Evolutionary conservation across 2,888 invertebrate species (phyloP).

Genomic region (Thelaira solivaga): DNA sequence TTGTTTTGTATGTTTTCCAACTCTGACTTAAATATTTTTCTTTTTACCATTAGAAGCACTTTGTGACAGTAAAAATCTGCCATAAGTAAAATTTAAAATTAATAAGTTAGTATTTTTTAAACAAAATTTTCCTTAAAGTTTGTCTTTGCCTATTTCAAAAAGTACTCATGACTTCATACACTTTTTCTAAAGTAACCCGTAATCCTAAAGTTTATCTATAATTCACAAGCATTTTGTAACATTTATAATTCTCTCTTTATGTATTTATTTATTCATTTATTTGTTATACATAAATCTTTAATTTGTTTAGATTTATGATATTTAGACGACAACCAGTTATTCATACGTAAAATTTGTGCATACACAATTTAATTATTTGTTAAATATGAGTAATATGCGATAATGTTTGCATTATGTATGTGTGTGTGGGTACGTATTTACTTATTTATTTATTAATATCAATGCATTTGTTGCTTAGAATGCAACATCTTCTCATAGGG

Average conservation of each 20-base stretch:
- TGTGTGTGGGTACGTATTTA: not conserved
- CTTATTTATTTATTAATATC: not conserved
- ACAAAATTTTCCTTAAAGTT: too few species aligned
- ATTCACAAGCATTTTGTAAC: not conserved
- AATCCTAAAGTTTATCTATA: constrained; percentile 5
- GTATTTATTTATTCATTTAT: not conserved
- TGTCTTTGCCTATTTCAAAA: too few species aligned
- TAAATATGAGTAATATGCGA: not conserved
- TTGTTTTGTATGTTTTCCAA: too few species aligned
- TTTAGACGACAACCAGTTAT: not conserved
- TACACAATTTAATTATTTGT: not conserved
- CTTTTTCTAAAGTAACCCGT: too few species aligned
- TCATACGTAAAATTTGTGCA: not conserved
- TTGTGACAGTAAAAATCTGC: too few species aligned
- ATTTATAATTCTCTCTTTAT: constrained; percentile 7
- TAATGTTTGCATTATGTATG: not conserved
- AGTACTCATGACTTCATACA: too few species aligned
- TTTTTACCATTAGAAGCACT: too few species aligned
- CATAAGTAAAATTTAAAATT: too few species aligned
- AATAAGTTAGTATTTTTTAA: too few species aligned
- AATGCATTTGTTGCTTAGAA: not conserved
- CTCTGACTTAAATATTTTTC: too few species aligned
- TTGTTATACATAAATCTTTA: constrained; percentile 3
- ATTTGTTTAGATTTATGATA: not conserved
- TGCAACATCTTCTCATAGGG: too few species aligned